These are phyloP conservation scores for Coecobrya sp. DNA, from an alignment of 2,888 invertebrate genomes.

Conservation along the genomic window DNA sequence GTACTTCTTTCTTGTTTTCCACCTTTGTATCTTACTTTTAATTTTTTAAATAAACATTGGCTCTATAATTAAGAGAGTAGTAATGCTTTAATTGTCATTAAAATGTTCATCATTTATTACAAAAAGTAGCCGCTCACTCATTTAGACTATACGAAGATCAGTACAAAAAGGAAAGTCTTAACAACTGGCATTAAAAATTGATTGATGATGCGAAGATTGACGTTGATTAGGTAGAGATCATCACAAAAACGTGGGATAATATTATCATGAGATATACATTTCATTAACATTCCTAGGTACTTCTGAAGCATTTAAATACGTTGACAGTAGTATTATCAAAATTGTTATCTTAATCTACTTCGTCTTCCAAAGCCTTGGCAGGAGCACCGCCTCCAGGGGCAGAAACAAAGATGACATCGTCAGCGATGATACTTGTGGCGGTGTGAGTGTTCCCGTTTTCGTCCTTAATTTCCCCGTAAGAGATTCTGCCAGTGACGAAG, in stretches of 20 bases:
- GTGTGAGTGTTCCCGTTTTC: conserved; percentile 92
- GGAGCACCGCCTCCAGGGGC: conserved; percentile 28
- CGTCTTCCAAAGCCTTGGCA: conserved; percentile 20
- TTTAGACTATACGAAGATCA: not conserved
- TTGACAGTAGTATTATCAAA: not conserved
- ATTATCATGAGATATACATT: too few relatives aligned
- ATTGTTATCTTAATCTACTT: conserved; percentile 59
- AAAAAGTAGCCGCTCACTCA: not conserved
- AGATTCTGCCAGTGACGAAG: conserved; percentile 93
- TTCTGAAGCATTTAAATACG: not conserved
- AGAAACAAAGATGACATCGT: conserved; percentile 95
- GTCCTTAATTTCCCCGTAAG: conserved; percentile 94
- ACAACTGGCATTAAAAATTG: too few relatives aligned
- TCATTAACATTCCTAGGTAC: too few relatives aligned
- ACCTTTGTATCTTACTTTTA: too few relatives aligned
- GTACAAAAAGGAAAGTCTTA: not conserved
- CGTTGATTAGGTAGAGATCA: not conserved
- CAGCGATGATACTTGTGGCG: conserved; percentile 95
- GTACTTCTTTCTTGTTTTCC: too few relatives aligned
- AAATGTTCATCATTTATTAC: not conserved
- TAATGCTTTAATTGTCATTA: too few relatives aligned
- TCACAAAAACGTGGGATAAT: not conserved
- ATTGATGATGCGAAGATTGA: not conserved
- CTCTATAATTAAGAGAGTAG: too few relatives aligned
- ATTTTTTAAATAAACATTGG: too few relatives aligned